These are phyloP conservation scores for Tenthredo livida DNA, from an alignment of 2,888 invertebrate species.

Conservation along the genomic window DNA sequence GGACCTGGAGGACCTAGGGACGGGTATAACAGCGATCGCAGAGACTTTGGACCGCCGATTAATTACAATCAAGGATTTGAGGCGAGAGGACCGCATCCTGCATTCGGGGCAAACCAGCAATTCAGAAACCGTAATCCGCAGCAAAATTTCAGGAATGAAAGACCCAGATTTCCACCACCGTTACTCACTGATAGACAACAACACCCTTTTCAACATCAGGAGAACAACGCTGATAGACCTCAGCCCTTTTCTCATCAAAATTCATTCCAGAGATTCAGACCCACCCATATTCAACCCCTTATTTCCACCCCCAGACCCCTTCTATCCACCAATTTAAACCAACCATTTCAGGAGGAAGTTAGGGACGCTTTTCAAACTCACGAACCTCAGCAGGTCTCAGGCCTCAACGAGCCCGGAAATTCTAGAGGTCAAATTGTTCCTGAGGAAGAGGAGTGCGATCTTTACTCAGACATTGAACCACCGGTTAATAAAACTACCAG, in stretches of 20 bases:
- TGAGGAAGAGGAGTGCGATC: conserved; percentile 80
- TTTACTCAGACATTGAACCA: conserved; percentile 83
- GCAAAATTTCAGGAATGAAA: conserved; percentile 70
- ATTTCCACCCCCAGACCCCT: conserved; percentile 16
- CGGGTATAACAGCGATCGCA: conserved; percentile 67
- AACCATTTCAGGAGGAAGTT: conserved; percentile 18
- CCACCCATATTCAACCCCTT: not conserved
- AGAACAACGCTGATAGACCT: conserved; percentile 51
- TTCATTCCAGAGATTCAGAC: conserved; percentile 50
- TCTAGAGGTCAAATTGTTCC: conserved; percentile 37
- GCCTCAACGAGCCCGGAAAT: not conserved
- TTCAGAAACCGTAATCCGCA: conserved; percentile 71
- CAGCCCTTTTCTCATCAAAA: conserved; percentile 58
- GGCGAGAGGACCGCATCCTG: conserved; percentile 66
- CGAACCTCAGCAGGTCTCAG: not conserved
- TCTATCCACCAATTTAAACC: not conserved
- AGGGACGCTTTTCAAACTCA: conserved; percentile 7
- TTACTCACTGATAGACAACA: conserved; percentile 50
- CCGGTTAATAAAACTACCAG: conserved; percentile 57
- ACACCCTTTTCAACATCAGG: conserved; percentile 49
- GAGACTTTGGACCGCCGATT: conserved; percentile 67
- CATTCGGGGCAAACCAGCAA: conserved; percentile 66
- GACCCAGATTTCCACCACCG: conserved; percentile 59
- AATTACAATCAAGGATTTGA: conserved; percentile 72
- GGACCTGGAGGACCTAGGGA: conserved; percentile 60